Conservation (phyloP, 2,113 vertebrate species). For the Cervus canadensis region DNA sequence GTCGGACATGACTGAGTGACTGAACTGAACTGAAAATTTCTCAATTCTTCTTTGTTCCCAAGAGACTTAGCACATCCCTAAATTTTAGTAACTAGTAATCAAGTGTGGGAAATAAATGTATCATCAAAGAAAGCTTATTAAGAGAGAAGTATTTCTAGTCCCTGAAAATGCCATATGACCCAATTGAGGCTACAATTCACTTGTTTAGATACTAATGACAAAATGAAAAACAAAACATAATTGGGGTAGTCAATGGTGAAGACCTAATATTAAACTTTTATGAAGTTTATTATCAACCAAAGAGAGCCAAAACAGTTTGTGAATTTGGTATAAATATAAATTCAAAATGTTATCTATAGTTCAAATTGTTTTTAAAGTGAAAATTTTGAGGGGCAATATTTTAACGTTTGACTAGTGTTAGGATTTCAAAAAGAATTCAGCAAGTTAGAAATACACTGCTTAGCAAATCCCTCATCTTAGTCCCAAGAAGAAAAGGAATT, state of each 20-base stretch:
- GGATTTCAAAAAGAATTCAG: background rate
- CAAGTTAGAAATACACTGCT: background rate
- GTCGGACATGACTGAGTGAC: too few species aligned
- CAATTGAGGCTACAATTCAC: background rate
- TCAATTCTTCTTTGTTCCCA: background rate
- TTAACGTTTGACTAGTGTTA: background rate
- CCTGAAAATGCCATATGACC: background rate
- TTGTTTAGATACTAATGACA: background rate
- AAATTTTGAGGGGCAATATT: background rate
- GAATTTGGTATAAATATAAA: background rate
- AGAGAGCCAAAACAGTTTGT: background rate
- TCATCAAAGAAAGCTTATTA: background rate
- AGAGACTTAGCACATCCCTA: background rate
- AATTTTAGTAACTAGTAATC: background rate
- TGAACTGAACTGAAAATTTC: background rate
- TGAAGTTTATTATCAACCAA: background rate
- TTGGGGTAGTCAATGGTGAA: background rate
- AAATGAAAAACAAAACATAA: background rate
- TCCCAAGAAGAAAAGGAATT: background rate
- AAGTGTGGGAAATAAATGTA: background rate
- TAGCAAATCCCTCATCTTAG: background rate
- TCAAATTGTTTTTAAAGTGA: background rate
- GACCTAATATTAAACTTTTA: background rate
- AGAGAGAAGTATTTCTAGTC: background rate
- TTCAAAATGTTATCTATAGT: background rate